These are phyloP conservation scores for Irena cyanogastra DNA, from an alignment of 2,113 vertebrate species.

Conservation along the genomic window DNA sequence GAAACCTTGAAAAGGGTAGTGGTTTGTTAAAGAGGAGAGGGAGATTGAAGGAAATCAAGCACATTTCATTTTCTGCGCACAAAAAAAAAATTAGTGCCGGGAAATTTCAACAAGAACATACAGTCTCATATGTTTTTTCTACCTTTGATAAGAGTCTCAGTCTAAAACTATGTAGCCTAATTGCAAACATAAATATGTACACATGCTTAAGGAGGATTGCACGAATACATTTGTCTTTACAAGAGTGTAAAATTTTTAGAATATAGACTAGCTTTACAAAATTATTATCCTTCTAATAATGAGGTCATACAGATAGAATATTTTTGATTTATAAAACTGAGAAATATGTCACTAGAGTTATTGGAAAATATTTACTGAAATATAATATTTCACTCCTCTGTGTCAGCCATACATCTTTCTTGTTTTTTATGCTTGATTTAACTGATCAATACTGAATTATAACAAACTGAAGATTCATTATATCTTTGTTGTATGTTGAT, in stretches of 20 bases:
- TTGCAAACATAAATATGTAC: not conserved
- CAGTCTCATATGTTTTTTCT: not conserved
- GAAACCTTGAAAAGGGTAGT: not conserved
- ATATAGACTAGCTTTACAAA: not conserved
- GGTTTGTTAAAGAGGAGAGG: not conserved
- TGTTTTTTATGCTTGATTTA: not conserved
- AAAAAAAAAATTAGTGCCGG: not conserved
- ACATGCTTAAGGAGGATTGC: not conserved
- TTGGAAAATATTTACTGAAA: not conserved
- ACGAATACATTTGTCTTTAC: not conserved
- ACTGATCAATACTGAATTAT: not conserved
- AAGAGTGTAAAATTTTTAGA: not conserved
- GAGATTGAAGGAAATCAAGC: not conserved
- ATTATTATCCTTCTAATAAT: not conserved
- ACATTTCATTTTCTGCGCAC: not conserved
- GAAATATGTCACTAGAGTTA: not conserved
- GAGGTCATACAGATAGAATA: not conserved
- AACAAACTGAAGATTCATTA: not conserved
- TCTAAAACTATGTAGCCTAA: not conserved
- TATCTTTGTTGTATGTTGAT: not conserved
- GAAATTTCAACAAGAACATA: not conserved
- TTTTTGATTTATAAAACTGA: not conserved
- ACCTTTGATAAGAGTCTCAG: not conserved
- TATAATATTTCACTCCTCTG: not conserved
- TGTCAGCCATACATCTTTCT: not conserved